Percentiles rank a stretch among this genome's conserved stretches.
phyloP scores from a whole-genome alignment of 1,140 invertebrate species.

The Pseudomyrmex sp. region DNA sequence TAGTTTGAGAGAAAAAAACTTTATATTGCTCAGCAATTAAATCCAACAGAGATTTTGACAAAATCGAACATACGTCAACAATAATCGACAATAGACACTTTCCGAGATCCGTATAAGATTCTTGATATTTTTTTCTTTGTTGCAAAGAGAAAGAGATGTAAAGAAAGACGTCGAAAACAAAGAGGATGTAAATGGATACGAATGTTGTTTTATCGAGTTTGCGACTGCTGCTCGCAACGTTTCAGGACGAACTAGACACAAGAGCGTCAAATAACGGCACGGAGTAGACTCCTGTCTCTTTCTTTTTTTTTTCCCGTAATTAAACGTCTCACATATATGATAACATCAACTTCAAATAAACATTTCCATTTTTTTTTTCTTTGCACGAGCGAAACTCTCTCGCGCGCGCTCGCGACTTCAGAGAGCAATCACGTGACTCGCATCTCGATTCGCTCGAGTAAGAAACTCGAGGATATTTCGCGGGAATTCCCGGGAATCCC shows the following conservation, averaged over 20 bases:
- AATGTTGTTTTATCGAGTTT: constrained; percentile 64
- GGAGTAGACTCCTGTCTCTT: not conserved
- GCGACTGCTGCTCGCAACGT: not conserved
- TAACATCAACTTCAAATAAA: too few relatives aligned
- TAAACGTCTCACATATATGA: too few relatives aligned
- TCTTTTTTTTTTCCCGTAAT: not conserved
- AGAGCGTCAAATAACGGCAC: constrained; percentile 26
- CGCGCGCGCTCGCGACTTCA: constrained; percentile 33
- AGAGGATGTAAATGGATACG: constrained; percentile 27
- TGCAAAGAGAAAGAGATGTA: not conserved
- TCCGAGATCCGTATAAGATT: constrained; percentile 54
- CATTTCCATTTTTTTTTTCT: not conserved
- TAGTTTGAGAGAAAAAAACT: not conserved
- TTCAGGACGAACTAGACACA: constrained; percentile 31
- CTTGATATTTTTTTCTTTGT: constrained; percentile 56
- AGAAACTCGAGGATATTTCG: constrained; percentile 59
- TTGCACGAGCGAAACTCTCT: constrained; percentile 3
- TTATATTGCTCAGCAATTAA: not conserved
- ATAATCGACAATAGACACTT: constrained; percentile 27
- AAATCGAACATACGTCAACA: constrained; percentile 16
- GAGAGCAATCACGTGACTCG: constrained; percentile 45
- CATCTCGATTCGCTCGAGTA: constrained; percentile 36
- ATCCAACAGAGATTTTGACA: not conserved
- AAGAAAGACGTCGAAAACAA: not conserved
- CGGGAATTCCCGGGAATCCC: constrained; percentile 53